Evolutionary conservation across 2,113 vertebrate genomes (phyloP).

Genomic region (Strix uralensis): DNA sequence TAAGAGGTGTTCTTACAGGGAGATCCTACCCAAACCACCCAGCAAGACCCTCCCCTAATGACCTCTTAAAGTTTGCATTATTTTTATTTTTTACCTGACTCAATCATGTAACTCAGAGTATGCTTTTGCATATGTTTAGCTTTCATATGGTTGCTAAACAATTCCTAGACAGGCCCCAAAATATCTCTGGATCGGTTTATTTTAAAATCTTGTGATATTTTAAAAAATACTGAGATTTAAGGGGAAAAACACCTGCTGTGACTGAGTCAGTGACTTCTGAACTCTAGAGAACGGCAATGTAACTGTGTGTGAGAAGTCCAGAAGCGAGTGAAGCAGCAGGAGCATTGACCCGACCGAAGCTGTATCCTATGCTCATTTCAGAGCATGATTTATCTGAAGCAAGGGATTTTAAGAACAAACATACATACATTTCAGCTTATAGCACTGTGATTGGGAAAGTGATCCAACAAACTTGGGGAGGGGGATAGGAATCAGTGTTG

Average conservation of each 20-base stretch:
- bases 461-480: neutral
- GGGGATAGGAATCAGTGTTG: neutral
- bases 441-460: neutral
- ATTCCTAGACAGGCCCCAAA: neutral
- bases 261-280: neutral
- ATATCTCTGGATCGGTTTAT: neutral
- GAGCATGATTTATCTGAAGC: neutral
- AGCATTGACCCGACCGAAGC: neutral
- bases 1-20: neutral
- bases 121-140: too few relatives aligned
- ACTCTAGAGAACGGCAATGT: fast-evolving
- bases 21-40: neutral
- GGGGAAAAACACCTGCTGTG: neutral
- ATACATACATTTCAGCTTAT: neutral
- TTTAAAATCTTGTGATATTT: neutral
- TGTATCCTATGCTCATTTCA: neutral
- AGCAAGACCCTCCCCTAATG: neutral
- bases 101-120: neutral
- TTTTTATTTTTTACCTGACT: neutral
- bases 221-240: neutral
- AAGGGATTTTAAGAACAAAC: neutral
- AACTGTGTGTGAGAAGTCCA: neutral
- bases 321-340: neutral
- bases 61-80: neutral
- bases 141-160: neutral